Evolutionary conservation across 2,113 vertebrate species (phyloP).

Genomic region (Pycnonotus jocosus): DNA sequence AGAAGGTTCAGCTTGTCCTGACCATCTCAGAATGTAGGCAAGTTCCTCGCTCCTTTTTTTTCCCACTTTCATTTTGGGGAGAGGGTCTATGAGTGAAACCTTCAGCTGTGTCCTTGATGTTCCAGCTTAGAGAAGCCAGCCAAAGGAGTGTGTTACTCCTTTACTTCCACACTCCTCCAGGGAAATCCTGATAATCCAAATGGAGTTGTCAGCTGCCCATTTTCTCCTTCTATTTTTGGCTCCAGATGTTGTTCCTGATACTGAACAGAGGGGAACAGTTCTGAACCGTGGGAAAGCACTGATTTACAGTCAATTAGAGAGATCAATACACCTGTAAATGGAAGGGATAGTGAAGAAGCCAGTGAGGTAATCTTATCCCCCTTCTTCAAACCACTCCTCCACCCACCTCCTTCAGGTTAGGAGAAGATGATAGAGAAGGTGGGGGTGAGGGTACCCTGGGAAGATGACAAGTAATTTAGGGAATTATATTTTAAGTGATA

Average conservation of each 20-base stretch:
- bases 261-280: background rate
- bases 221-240: background rate
- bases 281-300: background rate
- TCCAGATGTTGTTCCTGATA: background rate
- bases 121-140: background rate
- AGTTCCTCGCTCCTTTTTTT: background rate
- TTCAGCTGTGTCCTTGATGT: background rate
- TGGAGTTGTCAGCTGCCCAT: background rate
- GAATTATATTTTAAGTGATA: background rate
- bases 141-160: background rate
- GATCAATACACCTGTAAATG: background rate
- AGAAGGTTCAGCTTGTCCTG: background rate
- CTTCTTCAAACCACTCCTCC: background rate
- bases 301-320: background rate
- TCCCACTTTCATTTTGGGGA: background rate
- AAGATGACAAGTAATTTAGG: background rate
- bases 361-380: background rate
- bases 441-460: background rate
- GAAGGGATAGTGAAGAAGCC: background rate
- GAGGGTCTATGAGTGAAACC: background rate
- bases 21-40: background rate
- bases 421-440: background rate
- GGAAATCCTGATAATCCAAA: background rate
- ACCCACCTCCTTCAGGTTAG: background rate
- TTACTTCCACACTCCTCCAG: background rate